Conservation (phyloP, 2,888 invertebrate species). For the Agonum fuliginosum region DNA sequence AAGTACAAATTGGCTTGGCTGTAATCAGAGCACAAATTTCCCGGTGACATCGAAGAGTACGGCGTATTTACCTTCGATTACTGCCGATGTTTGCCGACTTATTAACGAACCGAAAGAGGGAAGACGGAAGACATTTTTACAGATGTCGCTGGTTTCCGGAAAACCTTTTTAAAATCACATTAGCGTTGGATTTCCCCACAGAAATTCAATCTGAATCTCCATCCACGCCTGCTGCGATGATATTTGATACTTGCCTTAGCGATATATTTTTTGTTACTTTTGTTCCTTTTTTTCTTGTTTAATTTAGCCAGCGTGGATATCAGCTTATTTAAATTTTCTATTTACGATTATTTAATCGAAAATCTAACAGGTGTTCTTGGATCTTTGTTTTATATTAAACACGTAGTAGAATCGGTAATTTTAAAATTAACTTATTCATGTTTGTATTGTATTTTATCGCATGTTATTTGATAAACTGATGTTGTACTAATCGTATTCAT, state of each 20-base stretch:
- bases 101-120: slow-evolving; percentile 24
- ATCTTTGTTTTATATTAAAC: not conserved
- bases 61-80: slow-evolving; percentile 51
- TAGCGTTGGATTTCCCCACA: slow-evolving; percentile 36
- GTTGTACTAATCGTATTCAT: not conserved
- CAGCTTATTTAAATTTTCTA: not conserved
- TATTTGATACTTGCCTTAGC: not conserved
- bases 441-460: not conserved
- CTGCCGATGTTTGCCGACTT: slow-evolving; percentile 43
- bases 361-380: not conserved
- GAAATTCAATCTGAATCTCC: slow-evolving; percentile 35
- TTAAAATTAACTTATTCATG: not conserved
- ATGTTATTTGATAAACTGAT: not conserved
- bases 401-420: not conserved
- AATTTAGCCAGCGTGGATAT: not conserved
- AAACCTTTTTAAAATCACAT: slow-evolving; percentile 50
- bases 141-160: slow-evolving; percentile 26
- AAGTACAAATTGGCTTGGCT: slow-evolving; percentile 42
- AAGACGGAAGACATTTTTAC: slow-evolving; percentile 23
- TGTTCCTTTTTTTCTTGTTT: not conserved
- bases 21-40: slow-evolving; percentile 41
- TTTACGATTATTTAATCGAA: not conserved
- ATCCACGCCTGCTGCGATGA: not conserved
- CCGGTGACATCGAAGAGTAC: slow-evolving; percentile 35
- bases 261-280: not conserved